phyloP scores from a whole-genome alignment of 2,113 vertebrate species.

The Taxidea taxus region DNA sequence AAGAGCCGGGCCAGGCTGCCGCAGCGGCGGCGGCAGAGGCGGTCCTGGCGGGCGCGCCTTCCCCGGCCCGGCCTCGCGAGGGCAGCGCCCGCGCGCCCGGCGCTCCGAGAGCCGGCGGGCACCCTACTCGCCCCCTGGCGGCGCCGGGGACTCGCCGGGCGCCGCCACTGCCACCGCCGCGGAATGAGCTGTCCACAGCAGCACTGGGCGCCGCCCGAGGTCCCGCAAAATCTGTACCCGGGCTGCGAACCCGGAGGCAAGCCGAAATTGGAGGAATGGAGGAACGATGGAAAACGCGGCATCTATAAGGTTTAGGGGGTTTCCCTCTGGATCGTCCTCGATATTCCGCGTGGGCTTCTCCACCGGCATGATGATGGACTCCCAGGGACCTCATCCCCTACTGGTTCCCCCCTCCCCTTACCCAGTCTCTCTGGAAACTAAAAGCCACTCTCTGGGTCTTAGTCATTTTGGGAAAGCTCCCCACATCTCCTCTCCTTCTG shows the following conservation, averaged over 20 bases:
- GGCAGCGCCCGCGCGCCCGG: not conserved
- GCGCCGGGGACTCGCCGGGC: not conserved
- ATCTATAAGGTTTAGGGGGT: not conserved
- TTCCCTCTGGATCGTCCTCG: not conserved
- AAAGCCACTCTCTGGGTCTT: not conserved
- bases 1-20: not conserved
- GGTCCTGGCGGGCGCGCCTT: not conserved
- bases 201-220: slow-evolving; percentile 58
- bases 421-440: not conserved
- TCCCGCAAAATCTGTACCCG: not conserved
- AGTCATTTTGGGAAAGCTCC: not conserved
- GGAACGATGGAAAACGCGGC: not conserved
- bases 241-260: not conserved
- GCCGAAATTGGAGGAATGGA: not conserved
- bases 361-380: not conserved
- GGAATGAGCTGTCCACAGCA: slow-evolving; percentile 75
- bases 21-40: not conserved
- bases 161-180: not conserved
- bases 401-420: not conserved
- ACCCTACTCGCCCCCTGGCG: slow-evolving; percentile 66
- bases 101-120: not conserved
- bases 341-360: not conserved
- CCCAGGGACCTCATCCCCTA: not conserved
- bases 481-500: not conserved
- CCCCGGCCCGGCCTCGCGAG: not conserved